phyloP scores from a whole-genome alignment of 2,888 invertebrate species.

The Timema podura region DNA sequence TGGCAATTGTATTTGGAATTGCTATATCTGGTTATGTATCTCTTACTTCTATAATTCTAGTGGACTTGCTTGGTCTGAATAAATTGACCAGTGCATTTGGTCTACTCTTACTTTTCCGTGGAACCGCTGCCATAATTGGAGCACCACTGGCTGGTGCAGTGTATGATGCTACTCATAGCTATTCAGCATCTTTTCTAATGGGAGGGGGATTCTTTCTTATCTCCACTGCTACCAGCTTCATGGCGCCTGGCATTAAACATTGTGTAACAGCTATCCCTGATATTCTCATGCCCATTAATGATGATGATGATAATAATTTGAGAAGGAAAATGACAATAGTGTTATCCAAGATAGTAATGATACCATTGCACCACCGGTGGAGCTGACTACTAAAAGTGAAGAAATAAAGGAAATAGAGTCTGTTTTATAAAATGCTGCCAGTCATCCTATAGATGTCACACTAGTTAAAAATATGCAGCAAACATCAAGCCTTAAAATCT shows the following conservation, averaged over 20 bases:
- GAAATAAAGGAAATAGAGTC: conserved; percentile 70
- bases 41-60: conserved; percentile 94
- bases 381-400: conserved; percentile 44
- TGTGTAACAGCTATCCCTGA: conserved; percentile 58
- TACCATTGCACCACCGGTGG: conserved; percentile 66
- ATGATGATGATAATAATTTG: no score
- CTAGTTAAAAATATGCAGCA: no score
- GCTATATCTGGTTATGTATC: conserved; percentile 96
- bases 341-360: conserved; percentile 69
- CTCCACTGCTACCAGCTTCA: conserved; percentile 79
- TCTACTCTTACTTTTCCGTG: conserved; percentile 89
- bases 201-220: conserved; percentile 84
- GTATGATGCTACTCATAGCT: conserved; percentile 79
- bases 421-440: conserved; percentile 51
- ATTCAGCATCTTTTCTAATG: conserved; percentile 87
- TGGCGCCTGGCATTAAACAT: conserved; percentile 69
- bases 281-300: conserved; percentile 76
- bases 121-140: conserved; percentile 86
- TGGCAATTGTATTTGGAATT: conserved; percentile 86
- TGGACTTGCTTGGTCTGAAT: conserved; percentile 92
- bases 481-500: no score
- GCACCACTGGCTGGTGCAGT: conserved; percentile 83
- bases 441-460: no score
- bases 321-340: conserved; percentile 67
- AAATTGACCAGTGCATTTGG: conserved; percentile 97